A percentile compares a stretch with the other conserved stretches of the same genome.
phyloP scores from a whole-genome alignment of 1,140 invertebrate genomes.

The Delia radicum region DNA sequence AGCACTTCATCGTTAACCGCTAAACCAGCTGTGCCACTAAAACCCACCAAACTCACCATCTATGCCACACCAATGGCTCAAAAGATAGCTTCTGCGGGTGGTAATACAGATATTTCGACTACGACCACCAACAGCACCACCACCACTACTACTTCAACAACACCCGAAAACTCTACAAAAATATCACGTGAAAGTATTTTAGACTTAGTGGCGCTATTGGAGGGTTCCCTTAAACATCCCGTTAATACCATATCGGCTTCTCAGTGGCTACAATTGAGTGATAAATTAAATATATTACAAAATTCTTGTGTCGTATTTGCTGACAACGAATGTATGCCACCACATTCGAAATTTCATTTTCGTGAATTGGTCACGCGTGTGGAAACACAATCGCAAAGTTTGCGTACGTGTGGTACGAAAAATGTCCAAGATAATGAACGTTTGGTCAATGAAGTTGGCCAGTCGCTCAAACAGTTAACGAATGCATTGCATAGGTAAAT shows the following conservation, averaged over 20 bases:
- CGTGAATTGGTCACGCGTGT: slow-evolving; percentile 80
- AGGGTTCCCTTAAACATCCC: slow-evolving; percentile 66
- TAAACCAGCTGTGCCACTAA: slow-evolving; percentile 62
- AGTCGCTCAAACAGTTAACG: slow-evolving; percentile 78
- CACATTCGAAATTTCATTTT: slow-evolving; percentile 86
- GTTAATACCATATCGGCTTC: slow-evolving; percentile 63
- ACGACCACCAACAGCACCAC: slow-evolving; percentile 25
- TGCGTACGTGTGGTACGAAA: slow-evolving; percentile 71
- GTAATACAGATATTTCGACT: slow-evolving; percentile 19
- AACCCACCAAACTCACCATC: slow-evolving; percentile 62
- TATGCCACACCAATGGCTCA: slow-evolving; percentile 61
- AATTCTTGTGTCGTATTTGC: slow-evolving; percentile 72
- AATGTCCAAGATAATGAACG: slow-evolving; percentile 70
- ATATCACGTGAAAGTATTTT: slow-evolving; percentile 66
- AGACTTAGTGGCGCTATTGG: slow-evolving; percentile 69
- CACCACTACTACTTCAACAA: background rate
- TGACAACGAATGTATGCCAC: slow-evolving; percentile 71
- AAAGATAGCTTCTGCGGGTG: slow-evolving; percentile 38
- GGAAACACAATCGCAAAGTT: slow-evolving; percentile 74
- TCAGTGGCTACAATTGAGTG: slow-evolving; percentile 79
- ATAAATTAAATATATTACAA: slow-evolving; percentile 78
- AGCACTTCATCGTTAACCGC: slow-evolving; percentile 43
- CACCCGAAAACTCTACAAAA: slow-evolving; percentile 42
- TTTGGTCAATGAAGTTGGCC: slow-evolving; percentile 72
- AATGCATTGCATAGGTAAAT: slow-evolving; percentile 78